phyloP scores from a whole-genome alignment of 1,140 invertebrate species.

The Drosophila athabasca region DNA sequence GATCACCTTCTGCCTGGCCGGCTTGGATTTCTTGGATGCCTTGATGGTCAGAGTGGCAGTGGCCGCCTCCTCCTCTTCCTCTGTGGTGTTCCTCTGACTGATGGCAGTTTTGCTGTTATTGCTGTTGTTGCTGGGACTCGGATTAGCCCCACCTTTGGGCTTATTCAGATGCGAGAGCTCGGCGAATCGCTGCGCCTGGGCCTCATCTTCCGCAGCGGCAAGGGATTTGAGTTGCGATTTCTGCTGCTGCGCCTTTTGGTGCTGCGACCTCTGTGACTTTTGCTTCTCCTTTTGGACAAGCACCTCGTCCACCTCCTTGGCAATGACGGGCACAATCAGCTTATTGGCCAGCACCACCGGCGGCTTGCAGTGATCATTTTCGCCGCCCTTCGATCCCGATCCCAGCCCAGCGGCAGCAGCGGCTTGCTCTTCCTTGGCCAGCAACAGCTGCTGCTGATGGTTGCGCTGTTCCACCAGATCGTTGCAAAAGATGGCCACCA shows the following conservation, averaged over 20 bases:
- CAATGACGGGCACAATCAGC: constrained; percentile 81
- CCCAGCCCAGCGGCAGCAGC: no score
- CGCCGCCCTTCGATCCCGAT: background rate
- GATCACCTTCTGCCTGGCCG: constrained; percentile 43
- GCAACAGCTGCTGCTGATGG: constrained; percentile 39
- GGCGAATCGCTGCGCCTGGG: constrained; percentile 57
- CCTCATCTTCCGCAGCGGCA: constrained; percentile 58
- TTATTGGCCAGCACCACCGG: constrained; percentile 73
- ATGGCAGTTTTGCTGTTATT: constrained; percentile 34
- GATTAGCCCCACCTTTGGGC: constrained; percentile 24
- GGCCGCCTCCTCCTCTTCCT: constrained; percentile 40
- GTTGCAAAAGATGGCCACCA: constrained; percentile 84
- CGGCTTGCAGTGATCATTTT: constrained; percentile 45
- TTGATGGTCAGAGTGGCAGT: constrained; percentile 20
- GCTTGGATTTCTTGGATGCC: constrained; percentile 38
- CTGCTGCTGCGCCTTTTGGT: constrained; percentile 78
- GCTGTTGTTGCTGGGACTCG: background rate
- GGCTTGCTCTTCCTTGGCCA: constrained; percentile 2
- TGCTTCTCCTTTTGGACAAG: constrained; percentile 83
- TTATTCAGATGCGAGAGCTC: constrained; percentile 66
- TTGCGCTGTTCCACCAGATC: constrained; percentile 53
- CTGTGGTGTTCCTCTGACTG: constrained; percentile 40
- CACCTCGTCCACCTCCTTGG: constrained; percentile 83
- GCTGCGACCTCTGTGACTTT: constrained; percentile 78
- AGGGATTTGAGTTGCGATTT: constrained; percentile 81